These are phyloP conservation scores for Pandemis corylana DNA, from an alignment of 2,888 invertebrate species.

Conservation along the genomic window DNA sequence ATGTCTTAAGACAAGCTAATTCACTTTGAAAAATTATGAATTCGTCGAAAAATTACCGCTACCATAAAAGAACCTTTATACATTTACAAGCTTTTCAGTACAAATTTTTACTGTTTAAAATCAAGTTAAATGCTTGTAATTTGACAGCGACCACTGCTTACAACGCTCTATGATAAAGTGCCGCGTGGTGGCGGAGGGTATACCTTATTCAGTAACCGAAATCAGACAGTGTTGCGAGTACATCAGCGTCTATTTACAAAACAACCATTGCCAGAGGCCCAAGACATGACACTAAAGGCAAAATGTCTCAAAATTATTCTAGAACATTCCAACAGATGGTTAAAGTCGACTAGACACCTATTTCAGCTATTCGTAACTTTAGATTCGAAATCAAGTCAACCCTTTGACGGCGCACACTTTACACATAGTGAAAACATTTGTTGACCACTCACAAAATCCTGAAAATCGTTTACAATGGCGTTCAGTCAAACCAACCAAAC, in stretches of 20 bases:
- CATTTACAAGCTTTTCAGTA: not conserved
- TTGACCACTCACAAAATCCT: too few species aligned
- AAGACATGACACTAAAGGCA: not conserved
- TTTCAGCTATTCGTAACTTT: too few species aligned
- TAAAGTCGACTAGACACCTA: too few species aligned
- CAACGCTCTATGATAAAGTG: constrained; percentile 23
- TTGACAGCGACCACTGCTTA: constrained; percentile 46
- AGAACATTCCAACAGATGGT: too few species aligned
- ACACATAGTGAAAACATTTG: too few species aligned
- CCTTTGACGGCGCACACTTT: too few species aligned
- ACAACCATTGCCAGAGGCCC: not conserved
- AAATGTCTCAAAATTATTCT: not conserved
- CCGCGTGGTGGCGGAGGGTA: constrained; percentile 19
- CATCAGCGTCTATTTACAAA: not conserved
- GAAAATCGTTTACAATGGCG: too few species aligned
- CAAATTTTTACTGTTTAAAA: not conserved
- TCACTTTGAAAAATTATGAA: not conserved
- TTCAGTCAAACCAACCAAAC: too few species aligned
- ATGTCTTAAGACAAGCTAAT: not conserved
- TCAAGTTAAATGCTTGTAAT: constrained; percentile 37
- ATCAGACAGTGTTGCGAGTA: constrained; percentile 5
- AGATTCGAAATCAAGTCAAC: too few species aligned
- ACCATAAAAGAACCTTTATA: not conserved
- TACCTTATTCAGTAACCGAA: constrained; percentile 1
- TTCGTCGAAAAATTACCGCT: not conserved